Conservation (phyloP, 2,888 invertebrate genomes). For the Stictocephala bisonia region DNA sequence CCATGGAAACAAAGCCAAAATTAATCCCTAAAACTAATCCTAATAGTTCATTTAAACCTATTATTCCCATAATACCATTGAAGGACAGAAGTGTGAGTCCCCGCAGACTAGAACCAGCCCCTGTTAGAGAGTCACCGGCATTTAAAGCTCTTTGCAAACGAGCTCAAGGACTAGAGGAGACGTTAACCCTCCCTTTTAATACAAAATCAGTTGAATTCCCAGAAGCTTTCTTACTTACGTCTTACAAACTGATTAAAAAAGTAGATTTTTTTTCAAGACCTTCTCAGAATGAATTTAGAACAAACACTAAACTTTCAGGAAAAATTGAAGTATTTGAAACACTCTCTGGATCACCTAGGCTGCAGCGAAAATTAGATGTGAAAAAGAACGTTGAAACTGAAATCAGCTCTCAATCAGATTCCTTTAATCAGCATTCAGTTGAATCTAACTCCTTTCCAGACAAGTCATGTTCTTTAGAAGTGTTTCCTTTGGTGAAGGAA, state of each 20-base stretch:
- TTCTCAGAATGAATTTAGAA: slow-evolving; percentile 6
- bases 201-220: background rate
- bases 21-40: background rate
- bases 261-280: slow-evolving; percentile 3
- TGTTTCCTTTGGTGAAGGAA: background rate
- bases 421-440: background rate
- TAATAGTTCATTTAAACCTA: slow-evolving; percentile 46
- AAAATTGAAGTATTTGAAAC: slow-evolving; percentile 50
- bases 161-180: slow-evolving; percentile 29
- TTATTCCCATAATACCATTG: slow-evolving; percentile 50
- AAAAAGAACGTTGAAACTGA: slow-evolving; percentile 25
- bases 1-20: no score
- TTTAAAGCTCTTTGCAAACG: slow-evolving; percentile 50
- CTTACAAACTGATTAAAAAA: slow-evolving; percentile 33
- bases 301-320: slow-evolving; percentile 16
- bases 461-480: slow-evolving; percentile 6
- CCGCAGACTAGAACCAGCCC: slow-evolving; percentile 51
- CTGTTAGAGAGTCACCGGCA: slow-evolving; percentile 51
- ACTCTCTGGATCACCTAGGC: slow-evolving; percentile 40
- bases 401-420: background rate
- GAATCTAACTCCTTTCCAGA: slow-evolving; percentile 16
- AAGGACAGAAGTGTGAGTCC: slow-evolving; percentile 54
- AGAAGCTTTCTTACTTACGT: background rate
- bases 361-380: slow-evolving; percentile 22
- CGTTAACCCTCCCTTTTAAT: slow-evolving; percentile 10